Percentiles rank a stretch among this genome's conserved stretches.
These are phyloP conservation scores for Tympanoctomys barrerae DNA, from an alignment of 2,797 vertebrate genomes.

Conservation along the genomic window DNA sequence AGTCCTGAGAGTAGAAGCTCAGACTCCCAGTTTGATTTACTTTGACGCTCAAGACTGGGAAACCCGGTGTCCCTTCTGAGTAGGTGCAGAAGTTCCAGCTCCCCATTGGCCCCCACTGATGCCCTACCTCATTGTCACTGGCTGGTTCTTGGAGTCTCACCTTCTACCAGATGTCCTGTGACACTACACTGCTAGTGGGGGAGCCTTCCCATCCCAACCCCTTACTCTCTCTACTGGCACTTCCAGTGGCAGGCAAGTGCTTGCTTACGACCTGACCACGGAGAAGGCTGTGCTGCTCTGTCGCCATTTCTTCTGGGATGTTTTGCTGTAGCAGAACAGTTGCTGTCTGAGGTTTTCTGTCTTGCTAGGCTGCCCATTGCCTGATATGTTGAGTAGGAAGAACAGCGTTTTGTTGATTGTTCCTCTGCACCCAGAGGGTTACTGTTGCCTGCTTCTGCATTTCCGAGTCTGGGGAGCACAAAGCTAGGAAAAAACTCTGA, in stretches of 20 bases:
- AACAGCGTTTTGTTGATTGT: background rate
- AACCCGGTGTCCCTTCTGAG: background rate
- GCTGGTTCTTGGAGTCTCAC: background rate
- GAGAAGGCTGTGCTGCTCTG: background rate
- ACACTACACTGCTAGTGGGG: no score
- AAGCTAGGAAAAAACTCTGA: background rate
- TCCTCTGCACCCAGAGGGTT: background rate
- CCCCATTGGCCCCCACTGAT: background rate
- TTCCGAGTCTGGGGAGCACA: background rate
- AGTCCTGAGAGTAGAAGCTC: background rate
- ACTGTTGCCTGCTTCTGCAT: background rate
- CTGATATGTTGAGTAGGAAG: background rate
- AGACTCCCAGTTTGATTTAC: background rate
- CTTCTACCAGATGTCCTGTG: background rate
- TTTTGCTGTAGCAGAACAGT: background rate
- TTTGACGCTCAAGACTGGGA: rapidly evolving
- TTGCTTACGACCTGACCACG: background rate
- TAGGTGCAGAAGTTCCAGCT: background rate
- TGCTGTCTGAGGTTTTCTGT: background rate
- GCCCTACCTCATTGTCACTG: background rate
- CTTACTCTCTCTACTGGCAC: background rate
- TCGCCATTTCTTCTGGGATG: background rate
- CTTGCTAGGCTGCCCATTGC: background rate
- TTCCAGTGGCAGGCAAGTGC: rapidly evolving
- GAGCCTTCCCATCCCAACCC: background rate